Evolutionary conservation across 2,797 vertebrate species (phyloP).

Genomic region (Pseudochirops cupreus): DNA sequence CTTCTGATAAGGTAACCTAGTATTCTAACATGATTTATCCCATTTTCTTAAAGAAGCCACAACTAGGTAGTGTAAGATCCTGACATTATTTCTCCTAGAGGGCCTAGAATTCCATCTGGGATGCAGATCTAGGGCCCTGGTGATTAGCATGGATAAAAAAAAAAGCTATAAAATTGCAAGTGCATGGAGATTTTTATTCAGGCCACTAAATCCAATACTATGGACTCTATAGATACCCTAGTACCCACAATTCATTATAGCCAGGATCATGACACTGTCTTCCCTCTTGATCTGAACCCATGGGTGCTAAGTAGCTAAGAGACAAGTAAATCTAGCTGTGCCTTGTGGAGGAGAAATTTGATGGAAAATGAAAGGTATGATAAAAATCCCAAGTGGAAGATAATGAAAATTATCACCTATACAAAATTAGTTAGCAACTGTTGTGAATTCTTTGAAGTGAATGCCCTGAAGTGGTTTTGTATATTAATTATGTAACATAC

Average conservation of each 20-base stretch:
- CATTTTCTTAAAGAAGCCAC: not conserved
- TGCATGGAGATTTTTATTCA: not conserved
- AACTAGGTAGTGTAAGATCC: not conserved
- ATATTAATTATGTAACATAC: not conserved
- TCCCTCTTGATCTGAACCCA: not conserved
- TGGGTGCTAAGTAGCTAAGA: not conserved
- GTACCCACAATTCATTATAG: not conserved
- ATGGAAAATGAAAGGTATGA: not conserved
- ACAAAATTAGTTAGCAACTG: not conserved
- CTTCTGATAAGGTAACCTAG: not conserved
- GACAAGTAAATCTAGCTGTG: not conserved
- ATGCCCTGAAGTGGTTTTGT: not conserved
- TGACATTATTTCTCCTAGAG: not conserved
- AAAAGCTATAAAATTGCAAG: not conserved
- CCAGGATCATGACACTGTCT: not conserved
- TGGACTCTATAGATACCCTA: not conserved
- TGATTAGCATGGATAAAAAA: not conserved
- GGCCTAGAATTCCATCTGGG: not conserved
- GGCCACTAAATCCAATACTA: not conserved
- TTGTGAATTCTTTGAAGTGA: not conserved
- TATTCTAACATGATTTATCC: not conserved
- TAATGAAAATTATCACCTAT: not conserved
- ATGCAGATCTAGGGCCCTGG: not conserved
- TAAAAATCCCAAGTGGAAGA: not conserved
- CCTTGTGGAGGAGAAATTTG: not conserved